A percentile compares a stretch with the other conserved stretches of the same genome.
phyloP scores from a whole-genome alignment of 2,797 vertebrate genomes.

The Myiotriccus ornatus region DNA sequence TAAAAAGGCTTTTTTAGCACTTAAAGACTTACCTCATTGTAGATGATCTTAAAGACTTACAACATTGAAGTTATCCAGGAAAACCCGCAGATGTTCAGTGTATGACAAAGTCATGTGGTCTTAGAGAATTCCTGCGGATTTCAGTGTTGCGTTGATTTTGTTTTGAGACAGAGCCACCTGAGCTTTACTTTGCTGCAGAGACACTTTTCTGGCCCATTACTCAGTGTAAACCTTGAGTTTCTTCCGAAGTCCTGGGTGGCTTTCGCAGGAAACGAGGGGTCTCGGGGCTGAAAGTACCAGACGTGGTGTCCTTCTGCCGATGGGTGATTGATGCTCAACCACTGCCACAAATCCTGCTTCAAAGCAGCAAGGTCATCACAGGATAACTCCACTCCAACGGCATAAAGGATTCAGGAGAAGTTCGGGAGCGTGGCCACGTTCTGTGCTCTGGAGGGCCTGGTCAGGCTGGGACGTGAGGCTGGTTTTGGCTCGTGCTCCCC shows the following conservation, averaged over 20 bases:
- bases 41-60: too few species aligned
- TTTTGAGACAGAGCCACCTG: background rate
- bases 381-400: background rate
- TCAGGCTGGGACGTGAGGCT: fast-evolving
- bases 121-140: background rate
- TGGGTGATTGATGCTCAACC: background rate
- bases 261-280: background rate
- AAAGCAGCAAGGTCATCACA: background rate
- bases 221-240: background rate
- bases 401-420: background rate
- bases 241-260: background rate
- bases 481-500: background rate
- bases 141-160: background rate
- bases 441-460: background rate
- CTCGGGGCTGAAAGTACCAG: background rate
- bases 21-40: background rate
- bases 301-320: fast-evolving
- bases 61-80: background rate
- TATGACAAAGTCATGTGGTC: background rate
- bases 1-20: background rate
- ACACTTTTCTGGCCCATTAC: background rate
- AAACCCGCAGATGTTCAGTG: fast-evolving
- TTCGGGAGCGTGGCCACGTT: fast-evolving
- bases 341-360: background rate
- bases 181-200: background rate